Evolutionary conservation across 2,113 vertebrate species (phyloP), one percentile per base, ranked within the genome.

Genomic region (Stomatorhinus ivindoensis): DNA sequence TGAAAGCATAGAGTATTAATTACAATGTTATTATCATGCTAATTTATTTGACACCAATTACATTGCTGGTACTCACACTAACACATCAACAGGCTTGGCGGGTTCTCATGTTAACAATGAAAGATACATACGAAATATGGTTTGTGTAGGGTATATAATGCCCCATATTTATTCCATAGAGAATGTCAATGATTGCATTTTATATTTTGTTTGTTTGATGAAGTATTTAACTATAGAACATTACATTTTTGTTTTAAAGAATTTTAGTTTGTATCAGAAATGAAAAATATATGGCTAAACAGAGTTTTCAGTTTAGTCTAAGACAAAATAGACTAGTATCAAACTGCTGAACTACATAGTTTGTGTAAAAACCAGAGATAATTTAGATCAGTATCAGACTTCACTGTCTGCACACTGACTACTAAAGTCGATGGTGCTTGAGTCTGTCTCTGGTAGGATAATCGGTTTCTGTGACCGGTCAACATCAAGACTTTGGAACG

Each of bases 401-500:
- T 47, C 42, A 84, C 42, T 84, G 17, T 84, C 44, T 24, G 35
- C 44, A 42, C 73, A 80, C 11, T 4, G 15, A 84, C 35, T 42
- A 10, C 8, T 84, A 11, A 10, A 24, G 21, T 24, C 47, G 31
- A 27, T 87, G 50, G 50, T 46, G 39, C 42, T 89, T 3, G 21
- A 10, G 21, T 17, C 21, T 47, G 21, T 21, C 35, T 85, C 50
- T 27, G 42, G 11, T 5, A 21, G n/a, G 39, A 9, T 83, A 11
- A 61, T 42, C 1, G 44, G 17, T 5, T 87, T 87, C 42, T 35
- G 55, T 19, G 89, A n/a, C 5, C 8, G 17, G 21, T 5, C 21
- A 35, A 69, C 80, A 24, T 1, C 39, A 5, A 53, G 86, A 0
- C 35, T 80, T 91, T 95, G 95, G 69, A 95, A 95, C 47, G 95